Evolutionary conservation across 2,888 invertebrate species (phyloP), one percentile per base, ranked within the genome.

Genomic region (Mellilla xanthometata): DNA sequence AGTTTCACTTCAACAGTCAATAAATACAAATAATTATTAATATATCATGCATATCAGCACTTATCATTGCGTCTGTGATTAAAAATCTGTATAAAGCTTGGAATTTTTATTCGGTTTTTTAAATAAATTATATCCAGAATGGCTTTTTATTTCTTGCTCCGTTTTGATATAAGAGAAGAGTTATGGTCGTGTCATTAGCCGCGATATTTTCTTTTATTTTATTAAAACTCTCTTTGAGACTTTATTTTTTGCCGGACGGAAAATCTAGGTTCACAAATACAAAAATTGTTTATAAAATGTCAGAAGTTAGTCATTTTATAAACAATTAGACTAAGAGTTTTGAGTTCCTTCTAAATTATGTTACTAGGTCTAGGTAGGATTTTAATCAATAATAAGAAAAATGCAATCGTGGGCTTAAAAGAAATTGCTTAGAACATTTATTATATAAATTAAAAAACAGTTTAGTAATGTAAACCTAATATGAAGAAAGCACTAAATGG

Each of bases 101-200:
- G 41, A 41, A 41, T 28, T 39, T 51, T 46, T 52, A 36, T 46
- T 48, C 32, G 15, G n/a, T 49, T 51, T 57, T 51, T 72, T 47
- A 53, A 85, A 81, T 82, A 83, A 84, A 85, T 65, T 57, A 60
- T 64, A 63, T 62, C 36, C 54, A 67, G 76, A 75, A 72, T 64
- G 67, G 75, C 65, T 75, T 85, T 84, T 85, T 62, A 85, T 82
- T 85, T 71, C 54, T 59, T 56, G 53, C 39, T 41, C 36, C 38
- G 54, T 42, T 52, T 57, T 56, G 51, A 56, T 46, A 31, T 35
- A 58, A 41, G 53, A 56, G 44, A 53, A 55, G 62, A 56, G 40
- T 64, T 62, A 69, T 65, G 60, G 52, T 49, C 43, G 38, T 52
- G 65, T 60, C 69, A 58, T 74, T 72, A 72, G 56, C 58, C 39